Conservation (phyloP, 2,888 invertebrate genomes). For the Drosophila recens region DNA sequence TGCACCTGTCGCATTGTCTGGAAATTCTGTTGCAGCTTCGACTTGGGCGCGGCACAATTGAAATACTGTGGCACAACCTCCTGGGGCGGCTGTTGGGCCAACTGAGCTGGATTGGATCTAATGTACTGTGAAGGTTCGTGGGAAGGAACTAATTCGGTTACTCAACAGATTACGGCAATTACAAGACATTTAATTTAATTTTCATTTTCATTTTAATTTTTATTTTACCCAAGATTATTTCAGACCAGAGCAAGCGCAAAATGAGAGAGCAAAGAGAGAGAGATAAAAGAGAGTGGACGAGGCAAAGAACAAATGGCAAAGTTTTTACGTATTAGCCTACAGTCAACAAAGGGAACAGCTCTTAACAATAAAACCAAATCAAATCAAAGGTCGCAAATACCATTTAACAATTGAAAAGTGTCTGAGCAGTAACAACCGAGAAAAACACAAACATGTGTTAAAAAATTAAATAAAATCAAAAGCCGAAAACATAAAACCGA, state of each 20-base stretch:
- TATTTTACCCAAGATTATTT: conserved; percentile 60
- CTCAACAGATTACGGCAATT: conserved; percentile 43
- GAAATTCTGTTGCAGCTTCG: conserved; percentile 85
- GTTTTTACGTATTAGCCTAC: conserved; percentile 72
- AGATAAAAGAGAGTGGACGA: conserved; percentile 48
- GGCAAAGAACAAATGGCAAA: conserved; percentile 62
- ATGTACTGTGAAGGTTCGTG: conserved; percentile 73
- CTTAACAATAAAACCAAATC: neutral
- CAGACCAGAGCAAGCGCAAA: conserved; percentile 62
- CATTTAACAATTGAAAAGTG: neutral
- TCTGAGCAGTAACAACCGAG: too few species aligned
- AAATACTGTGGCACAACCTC: conserved; percentile 77
- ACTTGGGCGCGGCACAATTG: conserved; percentile 85
- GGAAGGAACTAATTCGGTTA: conserved; percentile 77
- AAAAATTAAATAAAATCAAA: too few species aligned
- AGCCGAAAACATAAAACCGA: too few species aligned
- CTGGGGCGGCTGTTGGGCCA: neutral
- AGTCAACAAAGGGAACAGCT: conserved; percentile 9
- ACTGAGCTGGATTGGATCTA: conserved; percentile 55
- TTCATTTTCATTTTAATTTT: conserved; percentile 6
- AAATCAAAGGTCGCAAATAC: neutral
- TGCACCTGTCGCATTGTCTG: conserved; percentile 85
- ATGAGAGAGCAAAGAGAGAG: conserved; percentile 33
- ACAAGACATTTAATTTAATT: conserved; percentile 1
- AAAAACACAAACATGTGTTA: too few species aligned